Percentiles rank a stretch among this genome's conserved stretches.
These are phyloP conservation scores for Folsomia candida DNA, from an alignment of 2,888 invertebrate genomes.

Conservation along the genomic window DNA sequence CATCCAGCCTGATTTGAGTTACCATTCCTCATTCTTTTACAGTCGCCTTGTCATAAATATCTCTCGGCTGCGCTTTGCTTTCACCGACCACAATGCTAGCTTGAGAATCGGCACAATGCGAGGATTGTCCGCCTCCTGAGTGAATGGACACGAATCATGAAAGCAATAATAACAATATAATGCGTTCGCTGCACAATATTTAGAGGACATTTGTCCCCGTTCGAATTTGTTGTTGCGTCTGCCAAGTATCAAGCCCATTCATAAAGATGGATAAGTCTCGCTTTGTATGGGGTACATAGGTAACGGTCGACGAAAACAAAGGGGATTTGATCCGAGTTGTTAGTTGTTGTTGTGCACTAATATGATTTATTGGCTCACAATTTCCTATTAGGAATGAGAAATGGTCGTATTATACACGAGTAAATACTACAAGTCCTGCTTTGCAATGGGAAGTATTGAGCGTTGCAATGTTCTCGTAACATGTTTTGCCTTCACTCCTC, in stretches of 20 bases:
- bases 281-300: neutral
- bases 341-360: neutral
- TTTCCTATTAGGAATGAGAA: neutral
- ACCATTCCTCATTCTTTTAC: constrained; percentile 5
- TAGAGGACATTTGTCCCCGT: too few relatives aligned
- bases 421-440: neutral
- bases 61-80: too few relatives aligned
- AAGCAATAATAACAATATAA: too few relatives aligned
- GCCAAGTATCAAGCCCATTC: too few relatives aligned
- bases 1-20: constrained; percentile 6
- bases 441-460: neutral
- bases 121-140: too few relatives aligned
- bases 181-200: too few relatives aligned
- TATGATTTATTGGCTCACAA: neutral
- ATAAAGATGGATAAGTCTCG: too few relatives aligned
- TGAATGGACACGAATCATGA: too few relatives aligned
- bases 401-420: neutral
- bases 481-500: neutral
- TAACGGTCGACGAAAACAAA: neutral
- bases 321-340: neutral
- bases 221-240: too few relatives aligned
- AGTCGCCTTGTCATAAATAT: neutral
- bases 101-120: too few relatives aligned
- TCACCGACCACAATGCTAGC: too few relatives aligned
- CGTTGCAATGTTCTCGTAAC: neutral